phyloP scores from a whole-genome alignment of 2,797 vertebrate species.

The Macropus fuliginosus region DNA sequence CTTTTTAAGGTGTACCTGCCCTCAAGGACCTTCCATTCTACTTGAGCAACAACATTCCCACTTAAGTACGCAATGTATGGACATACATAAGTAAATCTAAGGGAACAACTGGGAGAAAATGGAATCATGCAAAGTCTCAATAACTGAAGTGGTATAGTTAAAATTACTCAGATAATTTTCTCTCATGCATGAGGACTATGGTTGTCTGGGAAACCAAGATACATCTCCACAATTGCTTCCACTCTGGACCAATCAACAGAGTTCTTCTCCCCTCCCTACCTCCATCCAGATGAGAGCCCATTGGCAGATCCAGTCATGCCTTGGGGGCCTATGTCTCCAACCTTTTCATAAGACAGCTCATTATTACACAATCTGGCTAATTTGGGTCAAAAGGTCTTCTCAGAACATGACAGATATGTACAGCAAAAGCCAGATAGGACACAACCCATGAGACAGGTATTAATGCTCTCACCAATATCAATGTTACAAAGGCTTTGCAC shows the following conservation, averaged over 20 bases:
- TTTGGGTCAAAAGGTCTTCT: neutral
- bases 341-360: neutral
- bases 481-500: neutral
- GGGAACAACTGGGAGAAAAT: neutral
- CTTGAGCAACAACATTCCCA: neutral
- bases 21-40: neutral
- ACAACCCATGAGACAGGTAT: neutral
- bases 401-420: neutral
- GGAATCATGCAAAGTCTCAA: neutral
- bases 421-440: neutral
- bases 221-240: neutral
- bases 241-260: neutral
- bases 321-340: neutral
- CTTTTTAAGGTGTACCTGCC: neutral
- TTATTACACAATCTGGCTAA: neutral
- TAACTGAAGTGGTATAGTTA: neutral
- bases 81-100: neutral
- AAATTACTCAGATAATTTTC: neutral
- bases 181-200: neutral
- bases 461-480: neutral
- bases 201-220: neutral
- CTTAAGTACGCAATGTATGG: neutral
- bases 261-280: neutral
- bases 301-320: neutral
- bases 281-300: neutral